Evolutionary conservation across 1,140 invertebrate genomes (phyloP).

Genomic region (Drosophila arizonae): DNA sequence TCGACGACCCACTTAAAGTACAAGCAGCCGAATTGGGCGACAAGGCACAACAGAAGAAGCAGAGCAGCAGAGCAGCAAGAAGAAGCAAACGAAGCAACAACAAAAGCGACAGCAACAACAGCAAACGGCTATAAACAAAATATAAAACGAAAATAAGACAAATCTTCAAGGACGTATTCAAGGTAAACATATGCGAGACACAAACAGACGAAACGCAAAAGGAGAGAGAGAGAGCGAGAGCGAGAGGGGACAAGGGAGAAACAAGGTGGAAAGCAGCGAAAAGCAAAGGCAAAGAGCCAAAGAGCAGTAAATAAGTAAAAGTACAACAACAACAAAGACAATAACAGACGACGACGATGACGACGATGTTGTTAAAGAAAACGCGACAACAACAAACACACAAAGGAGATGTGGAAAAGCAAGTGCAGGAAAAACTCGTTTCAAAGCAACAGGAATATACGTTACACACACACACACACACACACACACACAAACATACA

Average conservation of each 20-base stretch:
- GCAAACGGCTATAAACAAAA: slow-evolving; percentile 66
- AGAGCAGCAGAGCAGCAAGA: too few relatives aligned
- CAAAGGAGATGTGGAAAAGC: slow-evolving; percentile 77
- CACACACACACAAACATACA: not conserved
- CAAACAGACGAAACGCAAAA: slow-evolving; percentile 10
- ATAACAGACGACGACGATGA: slow-evolving; percentile 49
- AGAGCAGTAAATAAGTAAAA: slow-evolving; percentile 60
- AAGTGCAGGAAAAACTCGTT: slow-evolving; percentile 80
- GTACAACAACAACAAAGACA: slow-evolving; percentile 41
- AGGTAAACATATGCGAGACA: slow-evolving; percentile 72
- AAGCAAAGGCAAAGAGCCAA: slow-evolving; percentile 12
- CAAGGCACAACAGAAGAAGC: too few relatives aligned
- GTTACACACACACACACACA: slow-evolving; percentile 4
- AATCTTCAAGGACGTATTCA: slow-evolving; percentile 80
- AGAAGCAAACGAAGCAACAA: too few relatives aligned
- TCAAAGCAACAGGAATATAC: slow-evolving; percentile 47
- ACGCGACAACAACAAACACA: slow-evolving; percentile 36
- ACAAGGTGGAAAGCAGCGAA: slow-evolving; percentile 9
- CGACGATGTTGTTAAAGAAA: slow-evolving; percentile 42
- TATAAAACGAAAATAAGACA: slow-evolving; percentile 74
- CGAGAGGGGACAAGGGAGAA: slow-evolving; percentile 8
- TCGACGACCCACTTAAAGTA: slow-evolving; percentile 37
- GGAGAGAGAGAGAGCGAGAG: slow-evolving; percentile 8
- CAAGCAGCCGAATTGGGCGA: slow-evolving; percentile 23
- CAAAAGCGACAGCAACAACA: slow-evolving; percentile 22